Base-by-base conservation (phyloP, 1,140 invertebrate species). In the Muscidifurax raptorellus region DNA sequence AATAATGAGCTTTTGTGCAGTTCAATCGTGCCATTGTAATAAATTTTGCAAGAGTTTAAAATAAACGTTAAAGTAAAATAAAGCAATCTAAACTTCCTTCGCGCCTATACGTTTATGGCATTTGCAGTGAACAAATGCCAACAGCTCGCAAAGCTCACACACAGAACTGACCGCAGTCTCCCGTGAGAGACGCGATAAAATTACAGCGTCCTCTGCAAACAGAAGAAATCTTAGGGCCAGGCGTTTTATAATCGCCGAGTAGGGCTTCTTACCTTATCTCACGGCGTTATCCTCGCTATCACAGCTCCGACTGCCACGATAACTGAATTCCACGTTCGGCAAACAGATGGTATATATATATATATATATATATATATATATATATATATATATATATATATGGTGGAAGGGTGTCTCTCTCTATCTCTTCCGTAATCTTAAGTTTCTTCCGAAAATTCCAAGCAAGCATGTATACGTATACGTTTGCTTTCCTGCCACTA, bases 221-320 rank as follows among this genome's bases (percentile, higher is more conserved):
- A 27, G 1, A 15, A 82, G 47, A 72, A 72, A 59, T 59, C 44
- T 72, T 72, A 69, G 40, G 15, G n/a, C 5, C 52, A 4, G 15
- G 15, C 52, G 18, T 59, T 59, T 59, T 59, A 59, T 59, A 59
- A 22, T 59, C 52, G 52, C 30, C 52, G 18, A 22, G 18, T 59
- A 59, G 52, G 52, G 52, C 36, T 40, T 6, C 36, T 40, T 40
- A 40, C 36, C 59, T 81, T 75, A 75, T 71, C 66, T 6, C 67
- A 1, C 12, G 25, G 25, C 22, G 27, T 82, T 82, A 82, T 82
- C 71, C 10, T 5, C 7, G 28, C 77, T 83, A 83, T 83, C 81
- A 59, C 52, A 7, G 52, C 52, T 13, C 44, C n/a, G n/a, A 47
- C 28, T 28, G 9, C 28, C 22, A n/a, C 74, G 81, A 83, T 83